Conservation (phyloP, 2,888 invertebrate genomes). For the Folsomia candida region DNA sequence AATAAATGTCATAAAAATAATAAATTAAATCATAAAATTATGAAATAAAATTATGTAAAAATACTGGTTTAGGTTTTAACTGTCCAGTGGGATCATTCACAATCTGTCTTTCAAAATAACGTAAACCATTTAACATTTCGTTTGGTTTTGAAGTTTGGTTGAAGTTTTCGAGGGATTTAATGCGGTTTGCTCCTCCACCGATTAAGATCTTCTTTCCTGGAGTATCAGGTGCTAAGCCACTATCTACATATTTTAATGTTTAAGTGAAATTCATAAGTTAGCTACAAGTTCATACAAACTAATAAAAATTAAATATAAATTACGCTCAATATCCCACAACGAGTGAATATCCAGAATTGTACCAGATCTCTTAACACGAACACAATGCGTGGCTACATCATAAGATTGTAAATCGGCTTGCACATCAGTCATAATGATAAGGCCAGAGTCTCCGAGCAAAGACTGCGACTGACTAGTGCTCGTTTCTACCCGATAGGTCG, state of each 20-base stretch:
- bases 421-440: not conserved
- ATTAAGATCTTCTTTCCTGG: slow-evolving; percentile 49
- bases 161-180: slow-evolving; percentile 59
- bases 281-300: too few relatives aligned
- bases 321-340: slow-evolving; percentile 57
- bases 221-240: slow-evolving; percentile 29
- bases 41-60: too few relatives aligned
- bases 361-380: slow-evolving; percentile 61
- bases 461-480: too few relatives aligned
- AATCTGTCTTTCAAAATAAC: slow-evolving; percentile 56
- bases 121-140: slow-evolving; percentile 60
- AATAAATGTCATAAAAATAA: too few relatives aligned
- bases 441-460: too few relatives aligned
- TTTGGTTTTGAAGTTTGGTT: slow-evolving; percentile 60
- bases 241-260: slow-evolving; percentile 23
- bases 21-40: too few relatives aligned
- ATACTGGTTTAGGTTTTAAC: too few relatives aligned
- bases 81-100: slow-evolving; percentile 52
- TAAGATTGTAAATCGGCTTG: slow-evolving; percentile 6
- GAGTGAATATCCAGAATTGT: slow-evolving; percentile 61
- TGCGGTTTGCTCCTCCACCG: slow-evolving; percentile 53
- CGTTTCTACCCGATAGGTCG: too few relatives aligned
- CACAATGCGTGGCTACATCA: slow-evolving; percentile 57
- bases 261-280: too few relatives aligned
- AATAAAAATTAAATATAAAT: too few relatives aligned